Evolutionary conservation across 1,140 invertebrate genomes (phyloP).

Genomic region (Cylas formicarius): DNA sequence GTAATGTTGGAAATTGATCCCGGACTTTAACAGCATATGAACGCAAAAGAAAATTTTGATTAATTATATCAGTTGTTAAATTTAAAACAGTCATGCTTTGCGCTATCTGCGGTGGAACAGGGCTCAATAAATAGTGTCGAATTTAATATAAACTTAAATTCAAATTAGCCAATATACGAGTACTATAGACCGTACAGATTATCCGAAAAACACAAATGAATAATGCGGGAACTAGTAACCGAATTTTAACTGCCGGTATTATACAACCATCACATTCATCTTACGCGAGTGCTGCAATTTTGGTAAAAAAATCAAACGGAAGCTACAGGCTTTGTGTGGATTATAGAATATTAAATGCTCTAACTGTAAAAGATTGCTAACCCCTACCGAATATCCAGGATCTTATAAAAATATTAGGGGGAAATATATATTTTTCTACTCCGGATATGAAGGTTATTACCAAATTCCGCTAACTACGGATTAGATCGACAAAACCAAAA

Average conservation of each 20-base stretch:
- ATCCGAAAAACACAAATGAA: background rate
- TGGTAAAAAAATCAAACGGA: constrained; percentile 4
- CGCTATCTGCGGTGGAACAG: background rate
- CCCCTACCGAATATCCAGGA: constrained; percentile 6
- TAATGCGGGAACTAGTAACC: background rate
- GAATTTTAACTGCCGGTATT: background rate
- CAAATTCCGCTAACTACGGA: constrained; percentile 1
- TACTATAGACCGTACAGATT: constrained; percentile 3
- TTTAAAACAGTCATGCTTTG: background rate
- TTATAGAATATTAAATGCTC: constrained; percentile 6
- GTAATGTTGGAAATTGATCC: constrained; percentile 1
- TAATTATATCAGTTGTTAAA: background rate
- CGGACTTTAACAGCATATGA: background rate
- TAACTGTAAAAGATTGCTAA: constrained; percentile 6
- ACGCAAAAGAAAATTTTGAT: background rate
- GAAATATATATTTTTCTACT: constrained; percentile 1
- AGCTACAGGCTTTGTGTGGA: constrained; percentile 2
- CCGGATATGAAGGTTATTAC: constrained; percentile 7
- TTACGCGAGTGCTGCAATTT: background rate
- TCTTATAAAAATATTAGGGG: background rate
- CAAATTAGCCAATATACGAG: background rate
- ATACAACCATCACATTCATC: background rate
- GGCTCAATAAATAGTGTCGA: background rate
- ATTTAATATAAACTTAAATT: constrained; percentile 3
- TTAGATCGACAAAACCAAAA: constrained; percentile 1